Evolutionary conservation across 1,140 invertebrate species (phyloP).

Genomic region (Atta cephalotes): DNA sequence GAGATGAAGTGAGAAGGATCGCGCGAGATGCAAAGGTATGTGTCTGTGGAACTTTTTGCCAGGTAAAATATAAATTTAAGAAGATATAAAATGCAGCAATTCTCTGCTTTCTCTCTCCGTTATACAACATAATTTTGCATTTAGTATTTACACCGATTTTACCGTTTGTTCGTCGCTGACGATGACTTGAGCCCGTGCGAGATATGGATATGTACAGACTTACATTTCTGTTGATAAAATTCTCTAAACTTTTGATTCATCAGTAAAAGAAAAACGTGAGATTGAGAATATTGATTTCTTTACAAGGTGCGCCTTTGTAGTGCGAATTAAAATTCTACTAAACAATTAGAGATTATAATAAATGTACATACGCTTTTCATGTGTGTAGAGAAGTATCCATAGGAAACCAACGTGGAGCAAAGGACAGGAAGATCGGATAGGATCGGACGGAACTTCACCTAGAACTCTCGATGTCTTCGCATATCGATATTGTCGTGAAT

Average conservation of each 20-base stretch:
- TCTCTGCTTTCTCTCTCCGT: background rate
- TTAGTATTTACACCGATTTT: slow-evolving; percentile 39
- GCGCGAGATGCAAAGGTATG: background rate
- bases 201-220: background rate
- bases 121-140: slow-evolving; percentile 39
- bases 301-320: slow-evolving; percentile 13
- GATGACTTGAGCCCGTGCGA: background rate
- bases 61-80: slow-evolving; percentile 19
- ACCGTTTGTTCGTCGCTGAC: background rate
- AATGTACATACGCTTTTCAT: slow-evolving; percentile 59
- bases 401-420: background rate
- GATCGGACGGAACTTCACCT: slow-evolving; percentile 55
- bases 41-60: slow-evolving; percentile 17
- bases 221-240: slow-evolving; percentile 12
- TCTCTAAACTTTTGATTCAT: slow-evolving; percentile 17
- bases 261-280: background rate
- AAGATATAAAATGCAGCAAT: background rate
- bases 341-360: slow-evolving; percentile 25
- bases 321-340: slow-evolving; percentile 21
- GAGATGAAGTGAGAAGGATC: background rate
- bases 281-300: background rate
- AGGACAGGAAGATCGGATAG: slow-evolving; percentile 8
- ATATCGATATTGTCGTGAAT: slow-evolving; percentile 67
- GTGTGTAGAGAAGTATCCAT: slow-evolving; percentile 34
- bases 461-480: slow-evolving; percentile 50